phyloP scores from a whole-genome alignment of 2,113 vertebrate genomes.

The Lampris incognitus region DNA sequence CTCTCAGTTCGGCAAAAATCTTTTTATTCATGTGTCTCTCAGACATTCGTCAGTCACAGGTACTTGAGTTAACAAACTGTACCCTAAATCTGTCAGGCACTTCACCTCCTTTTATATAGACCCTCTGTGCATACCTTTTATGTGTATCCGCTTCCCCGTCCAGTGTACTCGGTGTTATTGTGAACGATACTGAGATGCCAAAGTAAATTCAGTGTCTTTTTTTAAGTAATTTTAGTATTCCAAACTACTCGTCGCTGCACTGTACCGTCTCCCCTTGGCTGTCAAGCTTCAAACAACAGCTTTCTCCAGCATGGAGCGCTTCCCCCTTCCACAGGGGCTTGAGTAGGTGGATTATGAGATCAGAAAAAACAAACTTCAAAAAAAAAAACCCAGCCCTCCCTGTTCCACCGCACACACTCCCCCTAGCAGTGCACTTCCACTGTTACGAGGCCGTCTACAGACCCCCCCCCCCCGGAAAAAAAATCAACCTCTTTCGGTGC shows the following conservation, averaged over 20 bases:
- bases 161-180: conserved; percentile 2
- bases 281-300: conserved; percentile 61
- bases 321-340: conserved; percentile 52
- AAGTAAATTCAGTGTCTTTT: conserved; percentile 26
- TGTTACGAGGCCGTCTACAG: conserved; percentile 53
- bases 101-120: not conserved
- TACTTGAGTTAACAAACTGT: not conserved
- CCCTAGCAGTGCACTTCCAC: conserved; percentile 37
- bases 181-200: conserved; percentile 15
- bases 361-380: conserved; percentile 75
- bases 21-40: not conserved
- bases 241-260: conserved; percentile 16
- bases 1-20: not conserved
- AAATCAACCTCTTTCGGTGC: conserved; percentile 1
- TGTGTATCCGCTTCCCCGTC: not conserved
- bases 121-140: not conserved
- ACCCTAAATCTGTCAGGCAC: not conserved
- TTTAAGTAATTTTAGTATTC: conserved; percentile 38
- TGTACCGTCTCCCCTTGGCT: conserved; percentile 30
- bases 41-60: conserved; percentile 2
- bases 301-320: conserved; percentile 35
- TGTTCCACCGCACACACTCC: conserved; percentile 46
- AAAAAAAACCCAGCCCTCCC: conserved; percentile 46
- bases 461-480: not conserved
- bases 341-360: conserved; percentile 68